These are phyloP conservation scores for Scotopteryx bipunctaria DNA, from an alignment of 2,888 invertebrate species.

Conservation along the genomic window DNA sequence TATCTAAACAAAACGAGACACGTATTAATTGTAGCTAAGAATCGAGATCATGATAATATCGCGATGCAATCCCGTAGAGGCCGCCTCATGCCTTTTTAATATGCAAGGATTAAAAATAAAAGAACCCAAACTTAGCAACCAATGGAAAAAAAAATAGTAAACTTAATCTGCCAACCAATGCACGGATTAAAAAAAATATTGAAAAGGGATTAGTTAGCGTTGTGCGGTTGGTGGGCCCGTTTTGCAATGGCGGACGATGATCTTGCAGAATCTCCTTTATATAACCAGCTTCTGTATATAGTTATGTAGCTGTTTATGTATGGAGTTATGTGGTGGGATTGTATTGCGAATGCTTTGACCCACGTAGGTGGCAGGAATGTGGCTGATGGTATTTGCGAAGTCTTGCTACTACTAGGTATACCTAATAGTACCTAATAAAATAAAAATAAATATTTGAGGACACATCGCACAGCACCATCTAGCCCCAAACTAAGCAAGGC, in stretches of 20 bases:
- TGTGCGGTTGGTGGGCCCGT: slow-evolving; percentile 59
- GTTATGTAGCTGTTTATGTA: slow-evolving; percentile 9
- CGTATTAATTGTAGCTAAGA: slow-evolving; percentile 40
- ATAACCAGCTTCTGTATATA: slow-evolving; percentile 27
- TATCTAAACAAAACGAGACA: slow-evolving; percentile 41
- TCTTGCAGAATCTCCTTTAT: slow-evolving; percentile 35
- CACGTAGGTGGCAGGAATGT: slow-evolving; percentile 6
- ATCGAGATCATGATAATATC: slow-evolving; percentile 40
- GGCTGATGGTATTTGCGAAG: background rate
- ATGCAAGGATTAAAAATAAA: slow-evolving; percentile 64
- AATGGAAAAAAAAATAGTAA: slow-evolving; percentile 53
- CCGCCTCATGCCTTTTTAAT: slow-evolving; percentile 35
- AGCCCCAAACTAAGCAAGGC: no score
- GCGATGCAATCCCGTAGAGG: slow-evolving; percentile 33
- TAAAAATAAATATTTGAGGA: no score
- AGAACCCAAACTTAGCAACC: slow-evolving; percentile 24
- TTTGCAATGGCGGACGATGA: slow-evolving; percentile 56
- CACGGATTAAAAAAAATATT: slow-evolving; percentile 61
- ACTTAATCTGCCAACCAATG: slow-evolving; percentile 22
- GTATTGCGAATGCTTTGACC: slow-evolving; percentile 2
- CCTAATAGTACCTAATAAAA: no score
- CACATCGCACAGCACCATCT: no score
- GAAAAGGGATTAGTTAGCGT: slow-evolving; percentile 65
- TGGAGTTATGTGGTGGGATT: slow-evolving; percentile 7
- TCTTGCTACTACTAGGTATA: no score